These are phyloP conservation scores for Tringa solitaria DNA, from an alignment of 2,113 vertebrate genomes.

Conservation along the genomic window DNA sequence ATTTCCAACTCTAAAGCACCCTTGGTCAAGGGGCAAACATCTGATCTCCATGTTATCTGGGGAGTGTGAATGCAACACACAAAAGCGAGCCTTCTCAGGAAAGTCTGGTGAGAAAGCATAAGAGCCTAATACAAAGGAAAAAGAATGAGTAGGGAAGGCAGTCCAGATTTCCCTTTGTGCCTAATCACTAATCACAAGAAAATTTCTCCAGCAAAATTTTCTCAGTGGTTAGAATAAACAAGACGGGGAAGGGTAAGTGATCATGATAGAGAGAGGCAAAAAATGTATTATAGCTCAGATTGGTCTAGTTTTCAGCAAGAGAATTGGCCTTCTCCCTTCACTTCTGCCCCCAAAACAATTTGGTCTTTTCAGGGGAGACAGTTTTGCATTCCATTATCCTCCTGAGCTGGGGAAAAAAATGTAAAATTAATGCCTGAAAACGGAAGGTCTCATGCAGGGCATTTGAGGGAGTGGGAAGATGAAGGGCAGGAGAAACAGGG, in stretches of 20 bases:
- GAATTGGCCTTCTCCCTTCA: conserved; percentile 13
- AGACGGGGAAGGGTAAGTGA: conserved; percentile 18
- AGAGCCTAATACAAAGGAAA: conserved; percentile 21
- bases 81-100: neutral
- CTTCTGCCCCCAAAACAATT: conserved; percentile 9
- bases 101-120: neutral
- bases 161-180: conserved; percentile 28
- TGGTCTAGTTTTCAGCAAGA: neutral
- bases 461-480: conserved; percentile 41
- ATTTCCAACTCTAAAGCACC: conserved; percentile 12
- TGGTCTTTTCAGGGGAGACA: conserved; percentile 46
- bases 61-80: neutral
- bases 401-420: conserved; percentile 20
- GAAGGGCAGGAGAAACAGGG: conserved; percentile 58
- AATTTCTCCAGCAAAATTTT: conserved; percentile 65
- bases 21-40: neutral
- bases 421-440: conserved; percentile 68
- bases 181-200: conserved; percentile 63
- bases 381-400: conserved; percentile 69
- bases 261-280: neutral
- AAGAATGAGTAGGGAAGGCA: neutral
- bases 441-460: conserved; percentile 57
- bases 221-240: conserved; percentile 58
- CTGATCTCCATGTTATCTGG: neutral
- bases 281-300: neutral